phyloP scores from a whole-genome alignment of 1,140 invertebrate species.

The Nebria ingens region DNA sequence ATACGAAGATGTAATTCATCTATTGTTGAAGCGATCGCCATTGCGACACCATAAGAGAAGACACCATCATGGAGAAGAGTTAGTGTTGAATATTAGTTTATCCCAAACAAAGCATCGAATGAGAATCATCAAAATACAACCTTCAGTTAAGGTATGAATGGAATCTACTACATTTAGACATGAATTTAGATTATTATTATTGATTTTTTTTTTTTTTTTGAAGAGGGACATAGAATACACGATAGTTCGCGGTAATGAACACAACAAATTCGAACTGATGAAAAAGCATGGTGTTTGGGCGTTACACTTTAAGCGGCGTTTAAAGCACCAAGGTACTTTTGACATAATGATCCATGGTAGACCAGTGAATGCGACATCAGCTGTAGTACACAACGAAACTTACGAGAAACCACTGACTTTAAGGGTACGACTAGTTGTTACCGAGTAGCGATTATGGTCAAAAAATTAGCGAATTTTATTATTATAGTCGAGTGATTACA shows the following conservation, averaged over 20 bases:
- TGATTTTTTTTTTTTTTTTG: conserved; percentile 15
- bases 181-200: conserved; percentile 16
- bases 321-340: conserved; percentile 44
- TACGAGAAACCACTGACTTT: conserved; percentile 47
- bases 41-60: conserved; percentile 22
- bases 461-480: not conserved
- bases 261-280: conserved; percentile 52
- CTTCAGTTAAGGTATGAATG: conserved; percentile 45
- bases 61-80: conserved; percentile 36
- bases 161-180: conserved; percentile 3
- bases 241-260: conserved; percentile 54
- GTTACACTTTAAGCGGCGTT: conserved; percentile 47
- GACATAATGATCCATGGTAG: conserved; percentile 45
- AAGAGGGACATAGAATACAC: conserved; percentile 50
- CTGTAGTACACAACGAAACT: conserved; percentile 22
- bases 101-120: conserved; percentile 50
- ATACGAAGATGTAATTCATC: conserved; percentile 17
- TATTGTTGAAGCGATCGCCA: conserved; percentile 22
- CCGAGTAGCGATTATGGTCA: conserved; percentile 23
- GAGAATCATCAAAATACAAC: conserved; percentile 52
- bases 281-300: conserved; percentile 51
- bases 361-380: conserved; percentile 26
- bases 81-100: conserved; percentile 44
- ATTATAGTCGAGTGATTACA: not conserved
- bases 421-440: conserved; percentile 39